These are phyloP conservation scores for Pseudorasbora parva DNA, from an alignment of 2,113 vertebrate species.

Conservation along the genomic window DNA sequence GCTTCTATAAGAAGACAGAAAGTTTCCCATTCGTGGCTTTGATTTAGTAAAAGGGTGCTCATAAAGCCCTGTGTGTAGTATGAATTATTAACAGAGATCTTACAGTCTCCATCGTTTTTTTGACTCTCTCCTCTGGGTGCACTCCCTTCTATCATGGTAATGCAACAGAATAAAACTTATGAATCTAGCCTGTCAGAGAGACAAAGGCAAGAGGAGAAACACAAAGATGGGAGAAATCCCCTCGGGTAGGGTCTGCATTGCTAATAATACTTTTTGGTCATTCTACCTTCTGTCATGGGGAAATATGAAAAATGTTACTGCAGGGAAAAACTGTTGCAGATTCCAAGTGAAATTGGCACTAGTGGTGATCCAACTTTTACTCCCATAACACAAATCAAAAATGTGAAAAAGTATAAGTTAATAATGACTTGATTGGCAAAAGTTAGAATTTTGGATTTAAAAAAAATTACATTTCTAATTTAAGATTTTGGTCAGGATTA, in stretches of 20 bases:
- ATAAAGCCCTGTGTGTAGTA: slow-evolving; percentile 7
- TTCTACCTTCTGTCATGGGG: not conserved
- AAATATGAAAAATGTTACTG: not conserved
- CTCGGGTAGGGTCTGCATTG: not conserved
- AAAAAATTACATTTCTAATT: not conserved
- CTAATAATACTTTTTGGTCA: not conserved
- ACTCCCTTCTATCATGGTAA: slow-evolving; percentile 27
- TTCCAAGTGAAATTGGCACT: no score
- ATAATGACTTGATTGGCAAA: not conserved
- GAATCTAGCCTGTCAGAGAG: slow-evolving; percentile 23
- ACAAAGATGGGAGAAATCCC: not conserved
- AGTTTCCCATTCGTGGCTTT: not conserved
- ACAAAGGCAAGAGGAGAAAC: not conserved
- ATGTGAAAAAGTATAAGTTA: not conserved
- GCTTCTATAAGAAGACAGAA: not conserved
- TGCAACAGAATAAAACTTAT: slow-evolving; percentile 43
- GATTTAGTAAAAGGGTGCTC: slow-evolving; percentile 5
- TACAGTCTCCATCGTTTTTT: not conserved
- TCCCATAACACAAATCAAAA: no score
- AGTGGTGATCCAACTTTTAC: not conserved
- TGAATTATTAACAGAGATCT: slow-evolving; percentile 46
- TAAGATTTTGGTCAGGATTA: no score
- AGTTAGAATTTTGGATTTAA: not conserved
- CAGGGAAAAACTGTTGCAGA: not conserved
- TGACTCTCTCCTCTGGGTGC: slow-evolving; percentile 8